Conservation (phyloP, 2,888 invertebrate genomes). For the Rhimphoctona megacephalus region DNA sequence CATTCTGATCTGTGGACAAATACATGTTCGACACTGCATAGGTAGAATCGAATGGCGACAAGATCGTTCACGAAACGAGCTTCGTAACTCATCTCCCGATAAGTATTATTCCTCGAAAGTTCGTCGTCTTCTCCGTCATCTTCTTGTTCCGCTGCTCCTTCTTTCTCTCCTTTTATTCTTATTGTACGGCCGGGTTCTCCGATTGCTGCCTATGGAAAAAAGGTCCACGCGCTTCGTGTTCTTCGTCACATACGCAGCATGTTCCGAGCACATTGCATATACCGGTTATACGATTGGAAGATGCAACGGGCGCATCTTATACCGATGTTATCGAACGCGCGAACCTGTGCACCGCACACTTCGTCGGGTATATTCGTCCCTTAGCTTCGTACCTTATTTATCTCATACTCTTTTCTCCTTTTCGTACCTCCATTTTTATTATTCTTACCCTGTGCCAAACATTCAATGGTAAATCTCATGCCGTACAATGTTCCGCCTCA, state of each 20-base stretch:
- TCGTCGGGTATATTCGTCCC: slow-evolving; percentile 41
- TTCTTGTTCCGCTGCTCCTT: slow-evolving; percentile 7
- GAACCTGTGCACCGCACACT: slow-evolving; percentile 67
- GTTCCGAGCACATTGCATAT: slow-evolving; percentile 58
- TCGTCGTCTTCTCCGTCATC: slow-evolving; percentile 27
- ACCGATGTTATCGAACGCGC: slow-evolving; percentile 76
- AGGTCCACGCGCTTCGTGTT: slow-evolving; percentile 56
- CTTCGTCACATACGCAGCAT: slow-evolving; percentile 47
- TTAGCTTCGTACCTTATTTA: slow-evolving; percentile 26
- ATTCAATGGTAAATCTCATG: slow-evolving; percentile 37
- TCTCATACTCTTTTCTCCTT: slow-evolving; percentile 14
- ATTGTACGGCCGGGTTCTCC: slow-evolving; percentile 17
- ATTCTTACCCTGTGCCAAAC: slow-evolving; percentile 16
- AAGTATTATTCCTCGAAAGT: slow-evolving; percentile 54
- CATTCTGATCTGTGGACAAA: slow-evolving; percentile 23
- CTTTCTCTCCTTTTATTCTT: slow-evolving; percentile 34
- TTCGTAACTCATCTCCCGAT: slow-evolving; percentile 71
- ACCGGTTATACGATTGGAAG: slow-evolving; percentile 74
- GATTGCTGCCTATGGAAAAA: slow-evolving; percentile 20
- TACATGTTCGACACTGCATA: slow-evolving; percentile 15
- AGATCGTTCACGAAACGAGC: slow-evolving; percentile 69
- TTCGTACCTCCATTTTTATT: slow-evolving; percentile 20
- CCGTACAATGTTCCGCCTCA: neutral
- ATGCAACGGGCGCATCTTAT: slow-evolving; percentile 65
- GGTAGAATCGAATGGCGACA: slow-evolving; percentile 24